phyloP scores from a whole-genome alignment of 2,113 vertebrate genomes.

The Anarhynchus alexandrinus region DNA sequence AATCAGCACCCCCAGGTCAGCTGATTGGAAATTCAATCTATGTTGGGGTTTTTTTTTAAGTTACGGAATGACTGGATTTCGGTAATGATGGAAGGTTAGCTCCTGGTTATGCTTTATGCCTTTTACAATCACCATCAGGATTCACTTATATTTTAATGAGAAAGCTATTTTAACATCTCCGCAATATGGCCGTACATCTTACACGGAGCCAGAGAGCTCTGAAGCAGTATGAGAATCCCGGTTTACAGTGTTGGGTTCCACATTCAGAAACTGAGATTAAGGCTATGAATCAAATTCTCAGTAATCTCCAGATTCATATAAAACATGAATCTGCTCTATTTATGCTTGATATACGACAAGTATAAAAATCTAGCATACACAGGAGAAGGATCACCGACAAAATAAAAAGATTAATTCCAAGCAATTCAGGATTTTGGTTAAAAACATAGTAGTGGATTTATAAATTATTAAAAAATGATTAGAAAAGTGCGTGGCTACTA shows the following conservation, averaged over 20 bases:
- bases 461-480: not conserved
- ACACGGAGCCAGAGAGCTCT: not conserved
- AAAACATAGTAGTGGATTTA: not conserved
- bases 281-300: not conserved
- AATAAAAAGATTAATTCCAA: not conserved
- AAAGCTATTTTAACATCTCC: constrained; percentile 40
- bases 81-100: not conserved
- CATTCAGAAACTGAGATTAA: not conserved
- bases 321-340: not conserved
- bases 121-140: constrained; percentile 16
- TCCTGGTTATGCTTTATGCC: constrained; percentile 20
- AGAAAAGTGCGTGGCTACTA: not conserved
- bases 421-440: not conserved
- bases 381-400: not conserved
- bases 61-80: not conserved
- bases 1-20: too few relatives aligned
- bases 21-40: not conserved
- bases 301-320: not conserved
- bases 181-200: not conserved
- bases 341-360: not conserved
- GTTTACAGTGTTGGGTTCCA: not conserved
- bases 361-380: not conserved
- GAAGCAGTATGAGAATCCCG: not conserved
- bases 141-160: constrained; percentile 30
- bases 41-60: not conserved